A percentile compares a stretch with the other conserved stretches of the same genome.
Evolutionary conservation across 2,113 vertebrate genomes (phyloP).

Genomic region (Cranoglanis bouderius): DNA sequence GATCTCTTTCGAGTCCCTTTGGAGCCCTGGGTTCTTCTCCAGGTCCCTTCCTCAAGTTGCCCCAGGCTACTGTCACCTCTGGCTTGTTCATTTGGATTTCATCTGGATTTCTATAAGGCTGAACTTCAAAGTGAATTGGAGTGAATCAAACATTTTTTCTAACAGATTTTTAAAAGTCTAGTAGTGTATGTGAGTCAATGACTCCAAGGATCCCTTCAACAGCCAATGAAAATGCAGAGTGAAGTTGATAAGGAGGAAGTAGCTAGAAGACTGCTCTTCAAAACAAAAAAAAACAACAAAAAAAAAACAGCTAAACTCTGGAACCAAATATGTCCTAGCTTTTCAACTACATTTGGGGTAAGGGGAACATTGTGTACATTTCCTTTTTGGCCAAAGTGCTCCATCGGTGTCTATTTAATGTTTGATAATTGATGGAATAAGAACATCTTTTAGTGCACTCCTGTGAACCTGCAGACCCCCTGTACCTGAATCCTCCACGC

Average conservation of each 20-base stretch:
- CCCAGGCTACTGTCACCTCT: not conserved
- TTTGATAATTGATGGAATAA: not conserved
- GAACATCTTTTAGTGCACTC: not conserved
- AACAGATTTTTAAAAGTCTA: not conserved
- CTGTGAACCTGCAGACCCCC: not conserved
- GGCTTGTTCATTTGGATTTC: not conserved
- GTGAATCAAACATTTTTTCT: not conserved
- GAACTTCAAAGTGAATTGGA: not conserved
- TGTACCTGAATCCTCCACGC: constrained; percentile 26
- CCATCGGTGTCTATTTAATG: not conserved
- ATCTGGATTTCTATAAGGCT: not conserved
- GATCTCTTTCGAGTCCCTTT: not conserved
- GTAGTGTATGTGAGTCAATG: not conserved
- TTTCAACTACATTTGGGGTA: not conserved
- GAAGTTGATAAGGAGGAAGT: not conserved
- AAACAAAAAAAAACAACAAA: not conserved
- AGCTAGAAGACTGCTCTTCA: not conserved
- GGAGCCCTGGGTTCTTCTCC: not conserved
- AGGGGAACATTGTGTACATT: not conserved
- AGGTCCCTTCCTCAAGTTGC: not conserved
- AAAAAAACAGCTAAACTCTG: not conserved
- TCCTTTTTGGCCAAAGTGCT: not conserved
- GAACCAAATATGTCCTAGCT: not conserved
- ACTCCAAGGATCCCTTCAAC: not conserved
- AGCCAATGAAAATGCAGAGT: not conserved